Conservation (phyloP, 2,797 vertebrate genomes). For the Pangasius krempfi region DNA sequence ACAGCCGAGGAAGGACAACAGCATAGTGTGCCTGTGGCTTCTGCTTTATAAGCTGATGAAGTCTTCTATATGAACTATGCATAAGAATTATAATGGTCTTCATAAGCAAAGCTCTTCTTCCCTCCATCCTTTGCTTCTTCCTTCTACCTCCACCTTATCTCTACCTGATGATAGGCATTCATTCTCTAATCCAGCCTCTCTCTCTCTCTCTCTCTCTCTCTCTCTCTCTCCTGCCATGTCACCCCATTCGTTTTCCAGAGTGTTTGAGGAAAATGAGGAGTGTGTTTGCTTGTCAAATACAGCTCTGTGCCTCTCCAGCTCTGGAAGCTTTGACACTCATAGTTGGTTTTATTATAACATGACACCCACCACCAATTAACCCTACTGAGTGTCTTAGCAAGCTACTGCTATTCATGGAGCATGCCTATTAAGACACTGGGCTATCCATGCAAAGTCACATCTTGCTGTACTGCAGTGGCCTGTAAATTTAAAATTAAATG, state of each 20-base stretch:
- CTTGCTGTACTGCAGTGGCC: not conserved
- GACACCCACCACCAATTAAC: constrained; percentile 34
- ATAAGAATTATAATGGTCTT: constrained; percentile 34
- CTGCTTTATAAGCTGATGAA: constrained; percentile 29
- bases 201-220: constrained; percentile 10
- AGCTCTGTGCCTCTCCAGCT: constrained; percentile 43
- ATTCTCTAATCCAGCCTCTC: not conserved
- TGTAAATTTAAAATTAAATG: not conserved
- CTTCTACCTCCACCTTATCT: not conserved
- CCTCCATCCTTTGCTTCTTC: not conserved
- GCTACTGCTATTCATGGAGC: constrained; percentile 17
- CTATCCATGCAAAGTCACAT: constrained; percentile 1
- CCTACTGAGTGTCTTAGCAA: constrained; percentile 15
- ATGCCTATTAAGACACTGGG: not conserved
- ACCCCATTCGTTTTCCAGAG: constrained; percentile 24
- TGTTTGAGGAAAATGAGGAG: constrained; percentile 50
- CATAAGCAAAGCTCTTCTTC: constrained; percentile 37
- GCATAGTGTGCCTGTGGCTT: not conserved
- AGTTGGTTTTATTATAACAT: constrained; percentile 31
- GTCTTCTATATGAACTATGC: constrained; percentile 7
- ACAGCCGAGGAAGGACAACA: constrained; percentile 23
- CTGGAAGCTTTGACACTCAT: constrained; percentile 33
- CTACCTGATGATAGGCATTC: constrained; percentile 5
- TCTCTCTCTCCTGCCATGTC: not conserved
- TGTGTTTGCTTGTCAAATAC: constrained; percentile 57